These are phyloP conservation scores for Andrena flavipes DNA, from an alignment of 2,888 invertebrate genomes.

Conservation along the genomic window DNA sequence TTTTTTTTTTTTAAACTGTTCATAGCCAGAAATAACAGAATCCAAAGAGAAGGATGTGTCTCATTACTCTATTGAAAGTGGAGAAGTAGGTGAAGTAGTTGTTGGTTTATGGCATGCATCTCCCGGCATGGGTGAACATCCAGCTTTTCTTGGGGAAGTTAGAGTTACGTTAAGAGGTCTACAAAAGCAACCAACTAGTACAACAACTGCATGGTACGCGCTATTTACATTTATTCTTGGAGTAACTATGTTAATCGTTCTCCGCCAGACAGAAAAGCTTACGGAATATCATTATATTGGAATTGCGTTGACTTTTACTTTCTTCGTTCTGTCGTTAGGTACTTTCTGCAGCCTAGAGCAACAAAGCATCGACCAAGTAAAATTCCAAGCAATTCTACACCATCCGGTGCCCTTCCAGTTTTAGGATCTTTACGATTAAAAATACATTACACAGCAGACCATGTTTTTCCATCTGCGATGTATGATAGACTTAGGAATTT, in stretches of 20 bases:
- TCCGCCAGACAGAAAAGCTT: not conserved
- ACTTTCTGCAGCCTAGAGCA: constrained; percentile 90
- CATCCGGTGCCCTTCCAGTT: constrained; percentile 90
- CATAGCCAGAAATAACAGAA: constrained; percentile 79
- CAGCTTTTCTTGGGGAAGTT: constrained; percentile 95
- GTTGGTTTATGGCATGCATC: constrained; percentile 95
- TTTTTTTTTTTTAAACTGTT: constrained; percentile 18
- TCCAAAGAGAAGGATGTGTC: constrained; percentile 82
- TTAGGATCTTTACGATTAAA: constrained; percentile 94
- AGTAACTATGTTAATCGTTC: not conserved
- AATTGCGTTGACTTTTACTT: not conserved
- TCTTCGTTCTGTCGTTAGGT: constrained; percentile 86
- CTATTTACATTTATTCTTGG: not conserved
- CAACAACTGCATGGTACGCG: constrained; percentile 91
- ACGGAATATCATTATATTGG: not conserved
- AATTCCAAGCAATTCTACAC: constrained; percentile 89
- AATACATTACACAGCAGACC: constrained; percentile 95
- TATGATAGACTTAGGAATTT: constrained; percentile 92
- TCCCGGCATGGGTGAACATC: constrained; percentile 90
- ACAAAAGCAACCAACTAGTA: constrained; percentile 87
- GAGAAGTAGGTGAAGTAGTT: constrained; percentile 92
- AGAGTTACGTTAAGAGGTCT: constrained; percentile 91
- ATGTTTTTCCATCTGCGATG: constrained; percentile 93
- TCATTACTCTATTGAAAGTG: constrained; percentile 85
- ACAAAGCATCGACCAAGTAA: constrained; percentile 87